These are phyloP conservation scores for Thryonomys swinderianus DNA, from an alignment of 2,113 vertebrate genomes.

Conservation along the genomic window DNA sequence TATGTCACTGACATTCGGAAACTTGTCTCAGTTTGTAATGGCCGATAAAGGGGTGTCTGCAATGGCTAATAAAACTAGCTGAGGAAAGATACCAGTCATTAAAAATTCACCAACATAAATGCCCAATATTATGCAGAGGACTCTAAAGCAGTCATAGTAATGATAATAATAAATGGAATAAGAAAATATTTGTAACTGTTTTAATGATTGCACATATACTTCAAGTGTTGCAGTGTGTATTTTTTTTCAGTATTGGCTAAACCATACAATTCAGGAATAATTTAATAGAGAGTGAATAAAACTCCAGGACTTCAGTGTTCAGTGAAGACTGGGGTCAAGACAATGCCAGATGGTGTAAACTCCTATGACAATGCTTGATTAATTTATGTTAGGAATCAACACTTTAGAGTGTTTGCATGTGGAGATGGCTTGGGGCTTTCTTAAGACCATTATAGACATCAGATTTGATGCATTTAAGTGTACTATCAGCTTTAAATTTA, in stretches of 20 bases:
- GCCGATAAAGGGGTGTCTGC: neutral
- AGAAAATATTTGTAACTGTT: neutral
- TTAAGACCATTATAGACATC: slow-evolving; percentile 54
- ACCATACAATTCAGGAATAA: neutral
- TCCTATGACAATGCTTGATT: slow-evolving; percentile 42
- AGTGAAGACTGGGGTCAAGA: neutral
- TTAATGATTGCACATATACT: neutral
- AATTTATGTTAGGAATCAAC: slow-evolving; percentile 10
- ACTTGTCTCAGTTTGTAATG: neutral
- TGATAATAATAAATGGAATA: neutral
- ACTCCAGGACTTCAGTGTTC: neutral
- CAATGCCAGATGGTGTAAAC: neutral
- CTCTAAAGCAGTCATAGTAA: neutral
- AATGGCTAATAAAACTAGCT: neutral
- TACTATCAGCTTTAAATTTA: slow-evolving; percentile 31
- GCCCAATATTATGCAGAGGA: neutral
- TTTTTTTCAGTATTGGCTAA: neutral
- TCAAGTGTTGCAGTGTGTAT: neutral
- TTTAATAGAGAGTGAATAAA: neutral
- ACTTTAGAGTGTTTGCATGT: neutral
- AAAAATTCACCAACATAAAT: neutral
- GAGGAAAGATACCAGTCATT: neutral
- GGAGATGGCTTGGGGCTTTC: slow-evolving; percentile 38
- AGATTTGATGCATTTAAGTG: slow-evolving; percentile 41
- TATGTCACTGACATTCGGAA: neutral